Percentiles rank a stretch among this genome's conserved stretches.
These are phyloP conservation scores for Leptopilina myrica DNA, from an alignment of 2,888 invertebrate species.

Conservation along the genomic window DNA sequence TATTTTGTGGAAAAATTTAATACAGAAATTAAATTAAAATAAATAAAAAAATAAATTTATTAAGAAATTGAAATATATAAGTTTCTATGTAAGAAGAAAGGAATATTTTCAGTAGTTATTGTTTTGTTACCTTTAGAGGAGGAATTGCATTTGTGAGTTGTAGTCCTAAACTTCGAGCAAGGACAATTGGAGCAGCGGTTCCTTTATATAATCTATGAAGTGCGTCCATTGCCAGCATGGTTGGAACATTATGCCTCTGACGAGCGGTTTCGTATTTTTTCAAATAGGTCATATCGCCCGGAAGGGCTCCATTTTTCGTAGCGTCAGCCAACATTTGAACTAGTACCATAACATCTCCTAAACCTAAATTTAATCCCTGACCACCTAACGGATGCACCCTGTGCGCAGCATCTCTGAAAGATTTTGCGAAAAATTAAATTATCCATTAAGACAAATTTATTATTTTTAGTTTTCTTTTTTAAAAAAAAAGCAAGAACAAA, in stretches of 20 bases:
- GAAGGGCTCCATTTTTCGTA: conserved; percentile 84
- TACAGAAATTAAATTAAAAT: no score
- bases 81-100: no score
- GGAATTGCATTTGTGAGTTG: conserved; percentile 87
- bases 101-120: neutral
- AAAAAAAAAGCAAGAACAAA: no score
- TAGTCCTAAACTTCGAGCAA: conserved; percentile 89
- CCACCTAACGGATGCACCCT: conserved; percentile 97
- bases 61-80: no score
- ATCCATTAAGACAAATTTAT: neutral
- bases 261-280: conserved; percentile 89
- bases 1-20: no score
- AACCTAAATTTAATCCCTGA: conserved; percentile 98
- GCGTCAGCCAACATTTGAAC: conserved; percentile 84
- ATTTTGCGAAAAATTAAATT: neutral
- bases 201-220: conserved; percentile 90
- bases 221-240: conserved; percentile 91
- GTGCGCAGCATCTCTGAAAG: conserved; percentile 88
- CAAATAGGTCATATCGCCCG: conserved; percentile 85
- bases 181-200: conserved; percentile 84
- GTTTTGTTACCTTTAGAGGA: conserved; percentile 82
- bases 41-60: no score
- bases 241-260: conserved; percentile 92
- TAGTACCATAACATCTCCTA: conserved; percentile 92
- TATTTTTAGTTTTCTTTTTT: no score